Percentiles rank a stretch among this genome's conserved stretches.
Evolutionary conservation across 2,797 vertebrate species (phyloP).

Genomic region (Myotis daubentonii): DNA sequence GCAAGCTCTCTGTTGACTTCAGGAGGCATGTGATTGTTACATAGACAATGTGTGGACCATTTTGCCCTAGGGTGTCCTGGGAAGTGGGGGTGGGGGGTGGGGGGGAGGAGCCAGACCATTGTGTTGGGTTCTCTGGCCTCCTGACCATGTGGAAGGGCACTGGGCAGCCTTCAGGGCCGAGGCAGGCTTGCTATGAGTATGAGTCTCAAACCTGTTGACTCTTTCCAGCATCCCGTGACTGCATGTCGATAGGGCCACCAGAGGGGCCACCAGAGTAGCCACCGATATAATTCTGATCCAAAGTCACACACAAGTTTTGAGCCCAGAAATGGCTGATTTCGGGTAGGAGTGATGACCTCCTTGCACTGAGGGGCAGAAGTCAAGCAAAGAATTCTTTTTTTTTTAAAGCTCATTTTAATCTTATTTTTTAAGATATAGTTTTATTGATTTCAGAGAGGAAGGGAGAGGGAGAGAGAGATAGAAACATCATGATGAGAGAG

Average conservation of each 20-base stretch:
- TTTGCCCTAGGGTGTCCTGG: background rate
- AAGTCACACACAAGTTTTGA: background rate
- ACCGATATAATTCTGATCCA: background rate
- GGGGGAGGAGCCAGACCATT: background rate
- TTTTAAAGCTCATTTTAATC: no score
- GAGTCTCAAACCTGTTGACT: background rate
- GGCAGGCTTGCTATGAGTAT: background rate
- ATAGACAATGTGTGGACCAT: background rate
- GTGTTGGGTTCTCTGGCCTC: background rate
- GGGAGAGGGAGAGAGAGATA: no score
- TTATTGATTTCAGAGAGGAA: no score
- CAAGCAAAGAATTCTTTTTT: background rate
- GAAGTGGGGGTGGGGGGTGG: background rate
- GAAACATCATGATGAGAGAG: no score
- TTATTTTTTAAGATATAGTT: no score
- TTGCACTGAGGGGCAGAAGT: background rate
- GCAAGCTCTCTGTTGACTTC: background rate
- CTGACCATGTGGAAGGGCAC: fast-evolving
- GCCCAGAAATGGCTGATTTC: background rate
- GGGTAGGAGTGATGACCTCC: background rate
- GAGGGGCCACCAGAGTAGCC: background rate
- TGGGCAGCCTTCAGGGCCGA: background rate
- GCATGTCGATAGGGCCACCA: no score
- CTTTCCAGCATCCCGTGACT: background rate
- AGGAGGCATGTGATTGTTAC: background rate